Conservation (phyloP, 35 echinoderm and acorn worm species). For the Ptychodera flava region DNA sequence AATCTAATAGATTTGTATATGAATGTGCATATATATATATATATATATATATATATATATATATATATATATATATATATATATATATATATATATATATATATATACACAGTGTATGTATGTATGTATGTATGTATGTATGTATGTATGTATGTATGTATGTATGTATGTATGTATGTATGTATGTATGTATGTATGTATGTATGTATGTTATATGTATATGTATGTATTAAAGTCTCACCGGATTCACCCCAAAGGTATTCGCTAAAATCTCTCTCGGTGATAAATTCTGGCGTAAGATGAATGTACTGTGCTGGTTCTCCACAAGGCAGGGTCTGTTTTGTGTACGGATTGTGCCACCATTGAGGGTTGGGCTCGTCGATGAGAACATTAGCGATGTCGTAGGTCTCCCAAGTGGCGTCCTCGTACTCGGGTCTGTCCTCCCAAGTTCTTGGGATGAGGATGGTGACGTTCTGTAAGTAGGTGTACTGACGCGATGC, state of each 20-base stretch:
- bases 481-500: not conserved
- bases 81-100: slow-evolving; percentile 3
- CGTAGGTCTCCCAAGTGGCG: not conserved
- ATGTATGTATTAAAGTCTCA: not conserved
- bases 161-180: not conserved
- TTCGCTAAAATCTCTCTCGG: not conserved
- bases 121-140: not conserved
- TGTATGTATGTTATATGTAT: not conserved
- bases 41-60: slow-evolving; percentile 3
- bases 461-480: not conserved
- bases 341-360: not conserved
- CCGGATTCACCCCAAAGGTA: not conserved
- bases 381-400: not conserved
- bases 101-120: not conserved
- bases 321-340: not conserved
- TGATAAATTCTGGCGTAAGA: not conserved
- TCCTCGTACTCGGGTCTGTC: not conserved
- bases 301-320: not conserved
- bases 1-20: too few relatives aligned
- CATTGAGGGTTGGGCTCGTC: not conserved
- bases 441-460: not conserved
- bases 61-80: slow-evolving; percentile 3
- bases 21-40: not conserved
- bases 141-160: not conserved
- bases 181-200: not conserved